Evolutionary conservation across 2,888 invertebrate species (phyloP), one percentile per base, ranked within the genome.

Genomic region (Parnassius glacialis): DNA sequence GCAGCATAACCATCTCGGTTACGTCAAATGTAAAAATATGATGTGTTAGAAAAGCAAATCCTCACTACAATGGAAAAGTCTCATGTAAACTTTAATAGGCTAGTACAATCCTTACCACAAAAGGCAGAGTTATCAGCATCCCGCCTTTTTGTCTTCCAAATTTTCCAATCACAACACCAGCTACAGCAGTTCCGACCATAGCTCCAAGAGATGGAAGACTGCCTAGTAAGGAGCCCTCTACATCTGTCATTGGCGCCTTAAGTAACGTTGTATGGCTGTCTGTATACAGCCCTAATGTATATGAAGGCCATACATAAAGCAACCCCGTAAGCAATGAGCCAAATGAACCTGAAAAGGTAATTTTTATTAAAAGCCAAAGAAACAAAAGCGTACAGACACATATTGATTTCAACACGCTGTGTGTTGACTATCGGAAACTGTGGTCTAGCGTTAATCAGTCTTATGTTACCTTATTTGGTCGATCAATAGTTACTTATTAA

Each of bases 291-390:
- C 85, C 81, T 1, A 92, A 73, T 1, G 93, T 92, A 59, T 94
- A 93, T 0, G 94, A 94, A 0, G 93, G 88, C 93, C 94, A 94
- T 1, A 93, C 93, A 58, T 92, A 84, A 0, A 88, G 68, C 2
- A 80, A 13, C 2, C 86, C 90, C 78, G 83, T 82, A 0, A 80
- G 61, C 0, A 81, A 52, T 9, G 79, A 78, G 7, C 83, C 84
- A 16, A 80, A 78, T 13, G 84, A 79, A 65, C 76, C 90, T 90
- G 74, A 1, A 74, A 53, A 13, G 60, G 44, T 9, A 45, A 11
- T 7, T 45, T n/a, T 9, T 10, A 45, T 45, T n/a, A 45, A n/a
- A 43, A 43, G 10, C 3, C 11, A 43, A 11, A 43, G 43, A 11
- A 43, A 10, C 11, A 43, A 34, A 34, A 34, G 34, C 34, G 34